Evolutionary conservation across 2,113 vertebrate genomes (phyloP).

Genomic region (Astur gentilis): DNA sequence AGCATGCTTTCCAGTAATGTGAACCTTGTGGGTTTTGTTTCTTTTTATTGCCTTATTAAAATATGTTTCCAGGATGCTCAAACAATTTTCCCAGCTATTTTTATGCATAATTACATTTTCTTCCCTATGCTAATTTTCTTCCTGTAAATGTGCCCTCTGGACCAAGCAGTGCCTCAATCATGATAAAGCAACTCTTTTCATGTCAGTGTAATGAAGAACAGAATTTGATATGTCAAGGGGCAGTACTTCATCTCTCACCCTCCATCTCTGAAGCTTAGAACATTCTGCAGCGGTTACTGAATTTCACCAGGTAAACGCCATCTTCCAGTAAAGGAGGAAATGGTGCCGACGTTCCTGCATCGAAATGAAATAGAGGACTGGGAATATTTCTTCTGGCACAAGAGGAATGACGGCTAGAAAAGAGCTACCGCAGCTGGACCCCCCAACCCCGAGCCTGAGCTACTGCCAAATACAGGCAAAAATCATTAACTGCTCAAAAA

Average conservation of each 20-base stretch:
- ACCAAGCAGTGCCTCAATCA: not conserved
- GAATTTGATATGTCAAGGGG: not conserved
- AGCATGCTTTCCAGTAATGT: not conserved
- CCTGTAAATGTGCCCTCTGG: not conserved
- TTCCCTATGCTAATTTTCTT: not conserved
- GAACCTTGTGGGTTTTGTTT: not conserved
- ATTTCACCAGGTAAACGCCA: not conserved
- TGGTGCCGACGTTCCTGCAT: not conserved
- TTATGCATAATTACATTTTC: not conserved
- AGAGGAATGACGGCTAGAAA: not conserved
- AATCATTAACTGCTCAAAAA: not conserved
- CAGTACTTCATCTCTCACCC: not conserved
- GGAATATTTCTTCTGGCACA: not conserved
- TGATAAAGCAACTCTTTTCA: not conserved
- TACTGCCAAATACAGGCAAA: not conserved
- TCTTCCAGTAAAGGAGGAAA: not conserved
- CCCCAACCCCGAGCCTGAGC: not conserved
- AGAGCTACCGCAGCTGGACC: not conserved
- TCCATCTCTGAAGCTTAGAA: not conserved
- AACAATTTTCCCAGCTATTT: not conserved
- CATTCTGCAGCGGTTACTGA: not conserved
- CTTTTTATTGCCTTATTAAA: not conserved
- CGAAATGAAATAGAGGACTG: not conserved
- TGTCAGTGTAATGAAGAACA: not conserved
- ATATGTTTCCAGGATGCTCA: not conserved